These are phyloP conservation scores for Monodelphis domestica DNA, from an alignment of 2,797 vertebrate species.

Conservation along the genomic window DNA sequence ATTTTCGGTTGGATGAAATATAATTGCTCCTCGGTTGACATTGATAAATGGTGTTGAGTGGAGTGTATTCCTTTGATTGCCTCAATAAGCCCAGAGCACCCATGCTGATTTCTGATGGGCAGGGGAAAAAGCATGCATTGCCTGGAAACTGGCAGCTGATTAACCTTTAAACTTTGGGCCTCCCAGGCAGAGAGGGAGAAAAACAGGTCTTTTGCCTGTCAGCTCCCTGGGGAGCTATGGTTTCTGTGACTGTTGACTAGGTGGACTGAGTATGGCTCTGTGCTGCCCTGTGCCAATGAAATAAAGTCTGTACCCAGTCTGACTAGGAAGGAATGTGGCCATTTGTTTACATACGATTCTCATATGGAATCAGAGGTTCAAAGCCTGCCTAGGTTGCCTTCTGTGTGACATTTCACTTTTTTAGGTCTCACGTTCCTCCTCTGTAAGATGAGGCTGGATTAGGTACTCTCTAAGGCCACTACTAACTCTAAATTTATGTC, in stretches of 20 bases:
- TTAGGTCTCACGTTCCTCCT: not conserved
- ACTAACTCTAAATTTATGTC: not conserved
- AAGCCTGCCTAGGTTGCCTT: not conserved
- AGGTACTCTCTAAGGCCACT: not conserved
- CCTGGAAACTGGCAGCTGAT: conserved; percentile 51
- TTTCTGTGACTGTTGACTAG: not conserved
- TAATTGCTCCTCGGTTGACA: conserved; percentile 84
- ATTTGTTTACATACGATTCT: not conserved
- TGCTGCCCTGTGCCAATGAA: not conserved
- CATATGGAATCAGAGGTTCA: not conserved
- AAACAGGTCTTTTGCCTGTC: not conserved
- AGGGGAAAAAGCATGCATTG: conserved; percentile 66
- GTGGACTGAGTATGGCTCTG: no score
- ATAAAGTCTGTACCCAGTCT: not conserved
- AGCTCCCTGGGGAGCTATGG: not conserved
- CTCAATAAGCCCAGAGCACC: conserved; percentile 59
- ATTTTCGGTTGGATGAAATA: conserved; percentile 78
- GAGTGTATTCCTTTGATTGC: conserved; percentile 77
- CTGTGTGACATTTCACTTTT: not conserved
- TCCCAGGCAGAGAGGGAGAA: not conserved
- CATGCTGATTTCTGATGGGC: conserved; percentile 69
- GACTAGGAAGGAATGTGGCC: not conserved
- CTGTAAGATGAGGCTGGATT: not conserved
- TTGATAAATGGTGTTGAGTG: conserved; percentile 83
- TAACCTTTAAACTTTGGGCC: conserved; percentile 58